A percentile compares a stretch with the other conserved stretches of the same genome.
phyloP scores from a whole-genome alignment of 2,113 vertebrate genomes.

The Caranx melampygus region DNA sequence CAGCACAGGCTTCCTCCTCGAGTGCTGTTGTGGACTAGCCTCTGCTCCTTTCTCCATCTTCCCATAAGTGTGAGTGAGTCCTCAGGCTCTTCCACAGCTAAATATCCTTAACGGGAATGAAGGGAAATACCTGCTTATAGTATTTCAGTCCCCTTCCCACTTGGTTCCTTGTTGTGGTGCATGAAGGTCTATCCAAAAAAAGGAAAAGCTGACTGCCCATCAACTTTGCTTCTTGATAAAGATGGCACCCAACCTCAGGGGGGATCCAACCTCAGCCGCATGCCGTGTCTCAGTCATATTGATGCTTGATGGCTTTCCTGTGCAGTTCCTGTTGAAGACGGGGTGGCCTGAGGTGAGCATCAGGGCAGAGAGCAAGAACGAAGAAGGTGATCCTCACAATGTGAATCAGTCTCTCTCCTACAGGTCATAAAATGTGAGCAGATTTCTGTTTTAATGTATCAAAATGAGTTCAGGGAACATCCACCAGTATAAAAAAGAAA shows the following conservation, averaged over 20 bases:
- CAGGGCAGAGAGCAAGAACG: constrained; percentile 71
- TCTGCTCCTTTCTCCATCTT: constrained; percentile 94
- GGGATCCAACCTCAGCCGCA: constrained; percentile 57
- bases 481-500: not conserved
- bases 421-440: not conserved
- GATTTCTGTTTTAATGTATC: constrained; percentile 18
- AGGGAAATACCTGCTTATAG: constrained; percentile 70
- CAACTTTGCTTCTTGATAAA: constrained; percentile 65
- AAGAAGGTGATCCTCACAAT: constrained; percentile 84
- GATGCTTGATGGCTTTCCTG: constrained; percentile 40
- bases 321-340: constrained; percentile 67
- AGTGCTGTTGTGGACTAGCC: constrained; percentile 88
- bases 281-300: constrained; percentile 45
- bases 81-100: constrained; percentile 34
- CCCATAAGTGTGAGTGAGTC: constrained; percentile 63
- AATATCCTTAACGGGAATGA: constrained; percentile 59
- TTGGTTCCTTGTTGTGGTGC: constrained; percentile 45
- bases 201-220: constrained; percentile 60
- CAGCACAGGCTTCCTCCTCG: constrained; percentile 90
- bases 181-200: constrained; percentile 57
- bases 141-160: constrained; percentile 67
- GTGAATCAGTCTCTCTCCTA: not conserved
- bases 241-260: constrained; percentile 44
- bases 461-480: constrained; percentile 21
- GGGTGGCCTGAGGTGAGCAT: constrained; percentile 66